Base-by-base conservation (phyloP, 2,888 invertebrate genomes). In the Lampropteryx suffumata region DNA sequence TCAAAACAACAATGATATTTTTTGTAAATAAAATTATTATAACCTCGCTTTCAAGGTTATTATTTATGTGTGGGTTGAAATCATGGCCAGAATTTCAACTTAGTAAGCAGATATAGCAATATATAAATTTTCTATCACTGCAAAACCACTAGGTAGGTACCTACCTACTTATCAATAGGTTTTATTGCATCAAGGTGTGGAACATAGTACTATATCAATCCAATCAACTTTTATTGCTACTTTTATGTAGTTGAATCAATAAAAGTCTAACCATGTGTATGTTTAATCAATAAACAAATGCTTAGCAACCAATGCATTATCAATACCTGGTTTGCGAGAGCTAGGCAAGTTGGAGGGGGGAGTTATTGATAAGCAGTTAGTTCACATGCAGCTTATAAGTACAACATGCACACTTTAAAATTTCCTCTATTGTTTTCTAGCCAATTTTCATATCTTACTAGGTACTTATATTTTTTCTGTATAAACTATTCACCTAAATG, bases 11-110 rank as follows among this genome's bases (percentile, higher is more conserved):
- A 26, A 24, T 30, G 24, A 35, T n/a, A 39, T 51, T 54, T 63
- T 49, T 57, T 54, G 59, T 57, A 40, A 53, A 61, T 59, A 59
- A 61, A 29, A 67, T 59, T 62, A 5, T 24, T 63, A 71, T 84
- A 87, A 86, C 85, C 86, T 88, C 80, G 82, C 59, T 67, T 64
- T 78, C 84, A 84, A 84, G 83, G 84, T 57, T 73, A 72, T 7
- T 53, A 11, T 27, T n/a, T 46, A 57, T 54, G 59, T 67, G 62
- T 55, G 47, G 54, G 70, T 83, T 84, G 76, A 81, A 82, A 78
- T 79, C 56, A 52, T 59, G 64, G 55, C 66, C 64, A 65, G 4
- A 61, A 64, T 65, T 62, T 64, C 67, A 55, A 58, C 58, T 60
- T 43, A 46, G 54, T 58, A 10, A 9, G 29, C 11, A 29, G n/a